Evolutionary conservation across 2,888 invertebrate species (phyloP), one percentile per base, ranked within the genome.

Genomic region (Actias luna): DNA sequence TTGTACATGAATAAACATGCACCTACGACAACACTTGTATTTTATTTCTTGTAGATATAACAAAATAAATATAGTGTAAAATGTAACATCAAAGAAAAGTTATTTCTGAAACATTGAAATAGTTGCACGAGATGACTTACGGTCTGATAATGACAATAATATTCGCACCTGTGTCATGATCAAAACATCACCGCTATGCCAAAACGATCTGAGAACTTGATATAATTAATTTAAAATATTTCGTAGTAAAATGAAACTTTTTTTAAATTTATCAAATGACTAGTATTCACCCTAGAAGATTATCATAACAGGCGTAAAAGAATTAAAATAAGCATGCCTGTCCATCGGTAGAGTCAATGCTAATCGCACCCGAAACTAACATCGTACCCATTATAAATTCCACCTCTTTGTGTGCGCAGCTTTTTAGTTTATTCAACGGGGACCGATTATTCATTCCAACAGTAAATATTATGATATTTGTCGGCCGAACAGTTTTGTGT

Each of bases 391-490:
- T 79, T 86, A 85, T 80, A 84, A 86, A 89, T 86, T 83, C 82
- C 82, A 80, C 81, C 81, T 83, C 82, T 82, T 83, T 88, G 82
- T 84, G 71, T 72, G 64, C 64, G 61, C 73, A 73, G 66, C 74
- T 76, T 73, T 78, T 82, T 83, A 80, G 78, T 84, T 82, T 83
- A 82, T 85, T 83, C 79, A 82, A 72, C 77, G 73, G 79, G 84
- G 82, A 76, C 65, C 77, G 78, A 88, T 89, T 86, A 87, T 87
- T 89, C 86, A 91, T 87, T 71, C 78, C 78, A 78, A 85, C 76
- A 71, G 88, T 86, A 91, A 92, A 92, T 91, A 91, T 92, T 92
- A 82, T 91, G 90, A 90, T 85, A 78, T 83, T 82, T 80, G 80
- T 83, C 82, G 78, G 78, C 77, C 79, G 69, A 67, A 69, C 71